Base-by-base conservation (phyloP, 2,888 invertebrate species). In the Zeuzera pyrina region DNA sequence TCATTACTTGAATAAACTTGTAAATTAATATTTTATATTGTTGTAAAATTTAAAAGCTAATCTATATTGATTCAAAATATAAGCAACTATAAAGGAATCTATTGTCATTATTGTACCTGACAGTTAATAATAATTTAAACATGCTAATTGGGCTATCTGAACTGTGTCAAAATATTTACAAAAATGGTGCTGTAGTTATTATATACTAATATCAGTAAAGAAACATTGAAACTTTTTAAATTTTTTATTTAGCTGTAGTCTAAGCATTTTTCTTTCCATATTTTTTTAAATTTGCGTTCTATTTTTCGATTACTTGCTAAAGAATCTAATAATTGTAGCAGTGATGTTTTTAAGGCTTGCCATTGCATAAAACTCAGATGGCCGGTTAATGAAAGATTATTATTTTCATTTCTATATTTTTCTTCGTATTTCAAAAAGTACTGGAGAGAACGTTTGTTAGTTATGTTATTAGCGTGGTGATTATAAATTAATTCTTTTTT, bases 301-400 rank as follows among this genome's bases (percentile, higher is more conserved):
- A 79, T 59, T 57, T 76, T 78, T 43, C 61, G 65, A 21, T 61
- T 61, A 13, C 57, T 66, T 7, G 57, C 43, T 11, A 62, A 38
- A 4, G 47, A 40, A 4, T 62, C 45, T 34, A 57, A 51, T 7
- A 78, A 47, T 49, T 69, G 72, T 2, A 56, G 38, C 10, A 83
- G 40, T 22, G 65, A 57, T 13, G 56, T 72, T 55, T 71, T 84
- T 8, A 86, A 52, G 28, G 79, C 66, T 47, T 84, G 84, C 86
- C 86, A 87, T 38, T 85, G 85, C 69, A 86, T 78, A 33, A 86
- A 83, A 41, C 84, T 83, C 21, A 86, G 57, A 42, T 84, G 73
- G 6, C 39, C 55, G 14, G 83, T 74, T 19, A 79, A 45, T 11
- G 79, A 68, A 27, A 52, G 42, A 1, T 42, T 37, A 33, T 56